phyloP scores from a whole-genome alignment of 1,140 invertebrate genomes.

The Heliconius melpomene region DNA sequence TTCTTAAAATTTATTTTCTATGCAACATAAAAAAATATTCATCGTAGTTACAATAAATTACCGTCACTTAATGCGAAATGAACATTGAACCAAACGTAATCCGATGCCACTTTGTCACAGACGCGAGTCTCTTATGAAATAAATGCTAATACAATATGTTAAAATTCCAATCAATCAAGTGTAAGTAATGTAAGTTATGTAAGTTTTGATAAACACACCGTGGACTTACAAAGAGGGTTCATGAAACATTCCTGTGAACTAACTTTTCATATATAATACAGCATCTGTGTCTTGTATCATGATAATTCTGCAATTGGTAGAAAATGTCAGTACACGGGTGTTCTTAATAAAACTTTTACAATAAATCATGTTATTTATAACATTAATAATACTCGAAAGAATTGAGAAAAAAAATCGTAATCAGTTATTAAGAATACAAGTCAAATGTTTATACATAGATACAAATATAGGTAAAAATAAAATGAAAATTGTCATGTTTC shows the following conservation, averaged over 20 bases:
- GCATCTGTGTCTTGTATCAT: background rate
- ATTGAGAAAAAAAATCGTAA: background rate
- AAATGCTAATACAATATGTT: background rate
- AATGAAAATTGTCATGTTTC: constrained; percentile 8
- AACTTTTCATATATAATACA: background rate
- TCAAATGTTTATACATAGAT: background rate
- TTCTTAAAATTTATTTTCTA: constrained; percentile 82
- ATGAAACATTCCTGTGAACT: background rate
- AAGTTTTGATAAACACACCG: background rate
- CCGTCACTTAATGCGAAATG: constrained; percentile 78
- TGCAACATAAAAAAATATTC: constrained; percentile 82
- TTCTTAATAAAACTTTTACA: constrained; percentile 3
- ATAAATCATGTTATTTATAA: background rate
- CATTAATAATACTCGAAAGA: background rate
- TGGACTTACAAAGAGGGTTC: background rate
- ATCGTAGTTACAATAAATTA: constrained; percentile 81
- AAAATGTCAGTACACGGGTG: background rate
- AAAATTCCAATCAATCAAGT: background rate
- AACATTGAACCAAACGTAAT: constrained; percentile 62
- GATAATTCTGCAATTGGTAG: background rate
- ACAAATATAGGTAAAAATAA: background rate
- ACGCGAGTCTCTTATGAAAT: constrained; percentile 8
- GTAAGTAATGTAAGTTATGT: background rate
- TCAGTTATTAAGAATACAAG: background rate
- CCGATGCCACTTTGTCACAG: constrained; percentile 18